Evolutionary conservation across 2,888 invertebrate species (phyloP).

Genomic region (Spodoptera exigua): DNA sequence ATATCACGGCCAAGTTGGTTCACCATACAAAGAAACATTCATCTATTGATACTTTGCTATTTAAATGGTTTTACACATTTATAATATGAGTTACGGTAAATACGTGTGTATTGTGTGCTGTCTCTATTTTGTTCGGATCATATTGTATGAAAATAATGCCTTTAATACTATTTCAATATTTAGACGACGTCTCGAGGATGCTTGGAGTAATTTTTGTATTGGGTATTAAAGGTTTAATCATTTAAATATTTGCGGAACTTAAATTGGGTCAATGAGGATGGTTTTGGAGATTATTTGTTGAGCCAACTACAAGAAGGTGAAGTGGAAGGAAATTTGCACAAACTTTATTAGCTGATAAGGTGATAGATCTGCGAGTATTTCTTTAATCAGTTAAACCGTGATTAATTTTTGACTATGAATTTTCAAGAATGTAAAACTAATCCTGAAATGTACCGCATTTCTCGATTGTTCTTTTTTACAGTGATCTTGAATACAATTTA

Average conservation of each 20-base stretch:
- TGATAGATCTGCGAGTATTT: too few species aligned
- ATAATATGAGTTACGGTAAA: conserved; percentile 88
- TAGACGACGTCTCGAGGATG: conserved; percentile 73
- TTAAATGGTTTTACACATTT: conserved; percentile 90
- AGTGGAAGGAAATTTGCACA: conserved; percentile 3
- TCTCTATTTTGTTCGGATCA: conserved; percentile 81
- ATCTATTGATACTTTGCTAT: conserved; percentile 86
- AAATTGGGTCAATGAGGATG: conserved; percentile 31
- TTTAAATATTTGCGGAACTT: conserved; percentile 50
- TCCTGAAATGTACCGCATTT: too few species aligned
- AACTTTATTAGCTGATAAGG: too few species aligned
- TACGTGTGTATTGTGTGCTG: conserved; percentile 78
- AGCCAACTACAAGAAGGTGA: neutral
- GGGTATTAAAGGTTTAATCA: conserved; percentile 55
- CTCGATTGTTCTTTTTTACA: too few species aligned
- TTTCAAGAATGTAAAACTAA: too few species aligned
- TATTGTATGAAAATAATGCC: conserved; percentile 88
- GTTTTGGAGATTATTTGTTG: conserved; percentile 9
- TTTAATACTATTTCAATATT: conserved; percentile 87
- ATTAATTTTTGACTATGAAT: too few species aligned
- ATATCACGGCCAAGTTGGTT: conserved; percentile 88
- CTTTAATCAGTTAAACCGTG: too few species aligned
- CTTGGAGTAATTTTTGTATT: conserved; percentile 61
- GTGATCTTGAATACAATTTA: too few species aligned
- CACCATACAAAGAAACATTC: conserved; percentile 87